Base-by-base conservation (phyloP, 2,797 vertebrate species). In the Phalanger gymnotis region DNA sequence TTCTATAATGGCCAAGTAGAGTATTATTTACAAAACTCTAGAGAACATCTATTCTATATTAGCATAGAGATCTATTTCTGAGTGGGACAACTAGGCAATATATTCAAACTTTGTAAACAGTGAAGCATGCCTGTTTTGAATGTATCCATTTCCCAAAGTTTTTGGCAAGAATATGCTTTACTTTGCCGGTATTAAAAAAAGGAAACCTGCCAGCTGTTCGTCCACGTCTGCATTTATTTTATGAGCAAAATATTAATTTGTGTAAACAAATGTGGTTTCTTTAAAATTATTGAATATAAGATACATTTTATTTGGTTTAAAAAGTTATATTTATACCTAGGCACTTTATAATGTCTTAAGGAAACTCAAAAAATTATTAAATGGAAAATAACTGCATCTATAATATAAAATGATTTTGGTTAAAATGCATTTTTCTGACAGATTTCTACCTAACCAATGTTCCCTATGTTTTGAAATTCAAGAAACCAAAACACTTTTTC, bases 401-500 rank as follows among this genome's bases (percentile, higher is more conserved):
- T 91, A 90, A 95, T 96, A 92, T 95, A 92, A 96, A 97, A 96
- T 93, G 3, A 93, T 96, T 97, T 96, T 54, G 94, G 87, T 97
- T 96, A 94, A 98, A 97, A 97, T 93, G 53, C 28, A 81, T 95
- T 97, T n/a, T 14, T n/a, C 34, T 66, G 31, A n/a, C n/a, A 66
- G 34, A n/a, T 66, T 66, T 97, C 96, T 92, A 16, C 92, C 40
- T 0, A 54, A n/a, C 91, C 58, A 94, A 53, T 34, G 10, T 87
- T 92, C 90, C 51, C 52, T 51, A 0, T 95, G 91, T 94, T 98
- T 96, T 47, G 25, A 96, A 90, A 97, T 95, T 95, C 14, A 53
- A 61, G 57, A 47, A 96, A 91, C 54, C 96, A 97, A 96, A 98
- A 96, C 95, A 28, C n/a, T 10, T 97, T 96, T 97, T 97, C 52